phyloP scores from a whole-genome alignment of 2,797 vertebrate species.

The Erpetoichthys calabaricus region DNA sequence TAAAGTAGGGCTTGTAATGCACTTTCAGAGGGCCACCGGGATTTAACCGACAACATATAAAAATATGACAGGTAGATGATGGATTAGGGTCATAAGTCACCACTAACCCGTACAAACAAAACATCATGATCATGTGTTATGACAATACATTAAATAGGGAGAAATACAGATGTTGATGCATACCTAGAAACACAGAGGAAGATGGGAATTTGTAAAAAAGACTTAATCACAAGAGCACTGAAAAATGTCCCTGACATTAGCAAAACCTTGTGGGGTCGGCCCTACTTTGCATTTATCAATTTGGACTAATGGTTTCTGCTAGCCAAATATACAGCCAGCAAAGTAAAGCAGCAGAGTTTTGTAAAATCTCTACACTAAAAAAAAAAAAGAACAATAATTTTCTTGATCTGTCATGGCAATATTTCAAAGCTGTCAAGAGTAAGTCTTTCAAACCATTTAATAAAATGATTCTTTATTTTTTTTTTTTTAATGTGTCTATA shows the following conservation, averaged over 20 bases:
- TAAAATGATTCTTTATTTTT: constrained; percentile 36
- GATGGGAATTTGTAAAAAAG: constrained; percentile 22
- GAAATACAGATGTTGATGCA: constrained; percentile 70
- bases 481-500: constrained; percentile 31
- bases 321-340: constrained; percentile 20
- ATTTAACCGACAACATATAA: constrained; percentile 62
- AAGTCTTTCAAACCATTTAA: constrained; percentile 29
- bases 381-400: constrained; percentile 23
- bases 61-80: constrained; percentile 73
- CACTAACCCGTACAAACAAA: constrained; percentile 71
- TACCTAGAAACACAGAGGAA: constrained; percentile 40
- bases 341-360: constrained; percentile 21
- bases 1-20: constrained; percentile 61
- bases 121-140: constrained; percentile 63
- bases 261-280: constrained; percentile 22
- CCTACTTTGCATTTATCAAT: constrained; percentile 6
- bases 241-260: constrained; percentile 24
- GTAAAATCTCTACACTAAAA: constrained; percentile 20
- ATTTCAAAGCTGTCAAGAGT: constrained; percentile 38
- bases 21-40: constrained; percentile 50
- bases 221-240: constrained; percentile 14
- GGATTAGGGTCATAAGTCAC: constrained; percentile 73
- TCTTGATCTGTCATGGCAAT: constrained; percentile 29
- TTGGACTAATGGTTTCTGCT: constrained; percentile 20
- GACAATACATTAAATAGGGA: constrained; percentile 55